Conservation (phyloP, 1,140 invertebrate genomes). For the Drosophila prosaltans region DNA sequence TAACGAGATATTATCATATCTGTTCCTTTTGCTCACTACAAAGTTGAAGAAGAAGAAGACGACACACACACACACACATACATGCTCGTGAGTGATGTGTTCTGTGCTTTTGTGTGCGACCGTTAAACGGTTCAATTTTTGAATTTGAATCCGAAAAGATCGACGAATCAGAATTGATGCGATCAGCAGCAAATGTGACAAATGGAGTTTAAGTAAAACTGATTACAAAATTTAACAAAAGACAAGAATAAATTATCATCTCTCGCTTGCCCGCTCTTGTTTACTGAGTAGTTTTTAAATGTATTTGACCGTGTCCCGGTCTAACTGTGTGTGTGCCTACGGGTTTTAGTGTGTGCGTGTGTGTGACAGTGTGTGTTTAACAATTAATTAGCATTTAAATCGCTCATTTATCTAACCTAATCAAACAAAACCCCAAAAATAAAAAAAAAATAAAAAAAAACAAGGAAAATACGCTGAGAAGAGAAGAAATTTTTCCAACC, state of each 20-base stretch:
- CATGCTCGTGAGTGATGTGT: conserved; percentile 36
- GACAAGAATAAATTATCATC: not conserved
- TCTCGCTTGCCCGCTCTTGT: conserved; percentile 3
- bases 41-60: not conserved
- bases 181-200: conserved; percentile 1
- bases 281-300: not conserved
- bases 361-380: conserved; percentile 19
- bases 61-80: not conserved
- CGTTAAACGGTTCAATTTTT: conserved; percentile 54
- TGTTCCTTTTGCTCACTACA: conserved; percentile 12
- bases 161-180: not conserved
- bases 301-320: not conserved
- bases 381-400: conserved; percentile 72
- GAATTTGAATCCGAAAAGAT: conserved; percentile 32
- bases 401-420: conserved; percentile 58
- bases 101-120: conserved; percentile 36
- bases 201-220: conserved; percentile 2
- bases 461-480: conserved; percentile 1
- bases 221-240: not conserved
- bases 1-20: conserved; percentile 35
- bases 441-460: conserved; percentile 4
- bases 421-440: conserved; percentile 30
- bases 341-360: conserved; percentile 11
- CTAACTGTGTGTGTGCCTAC: conserved; percentile 13
- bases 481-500: not conserved